Evolutionary conservation across 2,888 invertebrate species (phyloP).

Genomic region (Aproaerema taeniolella): DNA sequence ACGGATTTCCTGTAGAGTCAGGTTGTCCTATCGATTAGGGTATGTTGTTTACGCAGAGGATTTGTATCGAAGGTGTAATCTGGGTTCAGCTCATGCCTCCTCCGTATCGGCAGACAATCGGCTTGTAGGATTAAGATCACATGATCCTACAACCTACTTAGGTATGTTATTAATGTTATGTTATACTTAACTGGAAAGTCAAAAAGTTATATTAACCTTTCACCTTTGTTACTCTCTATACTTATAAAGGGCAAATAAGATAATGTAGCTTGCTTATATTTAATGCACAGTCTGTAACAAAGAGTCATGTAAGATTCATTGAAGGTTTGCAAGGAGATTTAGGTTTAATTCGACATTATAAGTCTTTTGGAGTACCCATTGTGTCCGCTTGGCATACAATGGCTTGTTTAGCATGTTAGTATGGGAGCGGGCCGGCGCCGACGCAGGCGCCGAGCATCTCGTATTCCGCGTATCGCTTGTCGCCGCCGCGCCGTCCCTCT

Average conservation of each 20-base stretch:
- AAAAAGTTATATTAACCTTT: no score
- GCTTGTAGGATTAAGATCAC: conserved; percentile 17
- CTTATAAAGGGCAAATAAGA: no score
- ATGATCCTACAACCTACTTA: conserved; percentile 3
- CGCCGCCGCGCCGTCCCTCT: conserved; percentile 32
- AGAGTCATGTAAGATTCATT: background rate
- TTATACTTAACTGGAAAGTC: no score
- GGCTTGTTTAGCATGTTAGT: conserved; percentile 43
- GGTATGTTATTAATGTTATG: background rate
- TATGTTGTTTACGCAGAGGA: conserved; percentile 49
- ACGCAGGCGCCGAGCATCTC: conserved; percentile 48
- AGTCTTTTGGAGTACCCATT: conserved; percentile 26
- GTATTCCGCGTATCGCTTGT: conserved; percentile 46
- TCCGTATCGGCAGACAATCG: conserved; percentile 17
- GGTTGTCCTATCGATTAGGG: conserved; percentile 37
- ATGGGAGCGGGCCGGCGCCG: conserved; percentile 35
- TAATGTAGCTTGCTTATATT: no score
- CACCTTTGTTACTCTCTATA: no score
- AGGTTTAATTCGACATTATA: conserved; percentile 35
- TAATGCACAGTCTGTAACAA: no score
- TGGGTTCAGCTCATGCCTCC: conserved; percentile 21
- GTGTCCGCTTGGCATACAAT: conserved; percentile 45
- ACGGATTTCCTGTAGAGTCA: conserved; percentile 21
- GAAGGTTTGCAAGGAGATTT: conserved; percentile 8
- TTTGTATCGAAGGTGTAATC: conserved; percentile 55